A percentile compares a stretch with the other conserved stretches of the same genome.
Evolutionary conservation across 2,797 vertebrate species (phyloP).

Genomic region (Tauraco hartlaubi): DNA sequence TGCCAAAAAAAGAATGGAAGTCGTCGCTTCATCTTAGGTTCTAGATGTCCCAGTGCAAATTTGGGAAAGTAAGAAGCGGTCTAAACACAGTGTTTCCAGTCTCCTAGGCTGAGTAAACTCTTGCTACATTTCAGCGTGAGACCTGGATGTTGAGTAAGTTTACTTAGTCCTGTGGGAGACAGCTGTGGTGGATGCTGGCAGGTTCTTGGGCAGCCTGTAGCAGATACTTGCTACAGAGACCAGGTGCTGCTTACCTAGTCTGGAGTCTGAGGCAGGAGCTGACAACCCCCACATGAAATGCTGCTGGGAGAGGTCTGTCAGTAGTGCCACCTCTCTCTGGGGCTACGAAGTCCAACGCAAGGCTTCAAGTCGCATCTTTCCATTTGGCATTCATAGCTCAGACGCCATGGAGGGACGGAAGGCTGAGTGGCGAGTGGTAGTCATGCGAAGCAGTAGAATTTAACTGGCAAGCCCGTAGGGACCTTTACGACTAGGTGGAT

Average conservation of each 20-base stretch:
- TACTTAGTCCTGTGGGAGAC: not conserved
- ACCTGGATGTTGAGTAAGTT: not conserved
- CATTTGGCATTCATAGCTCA: not conserved
- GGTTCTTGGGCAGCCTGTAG: not conserved
- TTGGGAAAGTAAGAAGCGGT: not conserved
- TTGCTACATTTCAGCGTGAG: not conserved
- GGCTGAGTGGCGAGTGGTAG: not conserved
- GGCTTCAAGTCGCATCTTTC: not conserved
- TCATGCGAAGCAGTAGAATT: not conserved
- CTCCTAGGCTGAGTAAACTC: not conserved
- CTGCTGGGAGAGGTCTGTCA: not conserved
- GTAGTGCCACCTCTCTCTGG: not conserved
- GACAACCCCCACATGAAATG: not conserved
- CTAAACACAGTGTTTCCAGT: not conserved
- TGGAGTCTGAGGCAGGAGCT: not conserved
- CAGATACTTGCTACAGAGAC: not conserved
- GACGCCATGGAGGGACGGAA: accelerated
- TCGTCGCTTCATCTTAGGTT: accelerated
- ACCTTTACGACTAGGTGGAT: not conserved
- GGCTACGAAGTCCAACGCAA: accelerated
- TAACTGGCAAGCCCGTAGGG: not conserved
- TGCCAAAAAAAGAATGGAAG: not conserved
- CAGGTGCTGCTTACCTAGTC: not conserved
- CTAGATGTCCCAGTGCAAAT: accelerated
- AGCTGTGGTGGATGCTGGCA: not conserved